These are phyloP conservation scores for Pogonomyrmex barbatus DNA, from an alignment of 1,140 invertebrate genomes.

Conservation along the genomic window DNA sequence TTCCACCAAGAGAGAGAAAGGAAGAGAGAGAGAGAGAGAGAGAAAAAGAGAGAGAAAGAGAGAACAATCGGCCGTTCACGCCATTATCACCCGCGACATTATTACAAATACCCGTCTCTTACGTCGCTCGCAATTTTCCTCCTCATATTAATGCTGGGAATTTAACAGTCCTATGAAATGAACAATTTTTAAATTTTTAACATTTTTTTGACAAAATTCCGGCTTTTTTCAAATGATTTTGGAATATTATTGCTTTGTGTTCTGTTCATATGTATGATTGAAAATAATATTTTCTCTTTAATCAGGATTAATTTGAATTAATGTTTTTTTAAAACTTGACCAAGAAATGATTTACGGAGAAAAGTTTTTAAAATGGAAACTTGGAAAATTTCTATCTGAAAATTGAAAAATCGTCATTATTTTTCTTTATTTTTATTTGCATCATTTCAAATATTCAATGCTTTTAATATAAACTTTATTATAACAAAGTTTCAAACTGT, in stretches of 20 bases:
- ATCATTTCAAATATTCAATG: background rate
- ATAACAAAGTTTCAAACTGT: background rate
- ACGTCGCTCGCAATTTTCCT: slow-evolving; percentile 40
- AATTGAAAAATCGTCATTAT: background rate
- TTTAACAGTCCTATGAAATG: background rate
- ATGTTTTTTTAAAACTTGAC: background rate
- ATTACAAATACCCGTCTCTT: slow-evolving; percentile 28
- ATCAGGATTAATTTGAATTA: background rate
- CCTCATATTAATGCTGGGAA: background rate
- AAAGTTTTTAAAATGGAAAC: background rate
- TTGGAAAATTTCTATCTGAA: background rate
- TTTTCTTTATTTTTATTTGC: background rate
- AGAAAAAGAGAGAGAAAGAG: background rate
- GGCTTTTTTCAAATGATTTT: background rate
- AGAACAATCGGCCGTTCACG: slow-evolving; percentile 44
- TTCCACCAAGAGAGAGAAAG: slow-evolving; percentile 21
- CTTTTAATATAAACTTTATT: background rate
- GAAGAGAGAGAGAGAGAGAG: background rate
- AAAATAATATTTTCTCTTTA: background rate
- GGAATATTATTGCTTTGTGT: background rate
- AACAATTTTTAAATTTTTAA: background rate
- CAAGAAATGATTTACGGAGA: background rate
- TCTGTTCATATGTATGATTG: background rate
- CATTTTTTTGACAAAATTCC: background rate
- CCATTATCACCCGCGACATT: slow-evolving; percentile 49